Base-by-base conservation (phyloP, 2,888 invertebrate species). In the Epiperipatus broadwayi region DNA sequence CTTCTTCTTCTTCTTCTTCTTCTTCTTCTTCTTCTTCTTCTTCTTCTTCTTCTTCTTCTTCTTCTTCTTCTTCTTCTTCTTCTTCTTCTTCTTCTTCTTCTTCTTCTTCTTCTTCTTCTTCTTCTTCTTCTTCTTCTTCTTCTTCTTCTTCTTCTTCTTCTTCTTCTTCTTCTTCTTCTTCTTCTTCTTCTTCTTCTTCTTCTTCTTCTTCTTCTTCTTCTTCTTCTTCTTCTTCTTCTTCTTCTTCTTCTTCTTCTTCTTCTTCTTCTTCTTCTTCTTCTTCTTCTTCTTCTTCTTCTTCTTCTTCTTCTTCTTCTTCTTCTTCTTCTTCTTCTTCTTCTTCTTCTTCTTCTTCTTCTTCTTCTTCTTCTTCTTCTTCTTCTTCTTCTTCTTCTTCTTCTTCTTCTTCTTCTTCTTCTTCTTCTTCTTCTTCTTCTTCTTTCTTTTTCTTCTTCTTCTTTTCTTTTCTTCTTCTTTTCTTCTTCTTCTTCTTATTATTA, bases 11-110 rank as follows among this genome's bases (percentile, higher is more conserved):
- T 34, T 10, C 35, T 34, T 10, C 22, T 34, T 10, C 35, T 34
- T 10, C 35, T 34, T 10, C 35, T 34, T n/a, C 31, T 31, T n/a
- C 31, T 31, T n/a, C 31, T 31, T n/a, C 31, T 31, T n/a, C 31
- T 31, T n/a, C 31, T 31, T n/a, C 31, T 31, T n/a, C 31, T 31
- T n/a, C 31, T 31, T n/a, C 31, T 31, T n/a, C 31, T 31, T n/a
- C 31, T 31, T n/a, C 31, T 31, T n/a, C 31, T 31, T n/a, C 14
- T 31, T n/a, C 31, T 31, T n/a, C 31, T 31, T n/a, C 31, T 31
- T n/a, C 31, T 31, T n/a, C 31, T 31, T n/a, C 31, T 31, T n/a
- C 31, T 31, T n/a, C 14, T 31, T n/a, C 31, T 31, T n/a, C 31
- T 31, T n/a, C 31, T 31, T n/a, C 31, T 31, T n/a, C 31, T 31